Base-by-base conservation (phyloP, 2,888 invertebrate genomes). In the Scaptomyza parva region DNA sequence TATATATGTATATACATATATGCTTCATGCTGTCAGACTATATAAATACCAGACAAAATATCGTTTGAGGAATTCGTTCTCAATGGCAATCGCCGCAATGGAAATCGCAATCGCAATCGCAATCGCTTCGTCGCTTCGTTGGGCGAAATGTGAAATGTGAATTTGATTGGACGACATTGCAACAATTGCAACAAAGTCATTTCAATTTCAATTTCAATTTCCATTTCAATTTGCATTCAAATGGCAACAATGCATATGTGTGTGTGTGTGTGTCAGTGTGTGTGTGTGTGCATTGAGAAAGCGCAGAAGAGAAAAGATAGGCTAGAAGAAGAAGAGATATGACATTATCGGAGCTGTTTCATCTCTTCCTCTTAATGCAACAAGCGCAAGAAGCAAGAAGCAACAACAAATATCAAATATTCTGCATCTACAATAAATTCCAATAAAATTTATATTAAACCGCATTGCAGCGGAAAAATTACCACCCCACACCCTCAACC, bases 111-210 rank as follows among this genome's bases (percentile, higher is more conserved):
- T n/a, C n/a, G n/a, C n/a, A n/a, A n/a, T n/a, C n/a, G n/a, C n/a
- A n/a, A n/a, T n/a, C n/a, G n/a, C n/a, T n/a, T n/a, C n/a, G n/a
- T n/a, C n/a, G n/a, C n/a, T n/a, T n/a, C n/a, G 22, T 43, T 30
- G 47, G 37, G 8, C 26, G 26, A 26, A 6, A n/a, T n/a, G 37
- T 37, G 30, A 71, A 62, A 71, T 74, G 53, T 12, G 70, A 61
- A 67, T 70, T 70, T 67, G 67, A 74, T 75, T 75, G 74, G 53
- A 67, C 79, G 81, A 84, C 81, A 81, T 81, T 81, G 81, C 82
- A 78, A 69, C 82, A 81, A 81, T 81, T 81, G 81, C 82, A 78
- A 69, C 82, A 81, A 85, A 81, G 82, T 81, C 85, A 81, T 85
- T 81, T 84, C 68, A 72, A 69, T 72, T 70, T 51, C 53, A 70